Percentiles rank a stretch among this genome's conserved stretches.
These are phyloP conservation scores for Agonum fuliginosum DNA, from an alignment of 2,888 invertebrate species.

Conservation along the genomic window DNA sequence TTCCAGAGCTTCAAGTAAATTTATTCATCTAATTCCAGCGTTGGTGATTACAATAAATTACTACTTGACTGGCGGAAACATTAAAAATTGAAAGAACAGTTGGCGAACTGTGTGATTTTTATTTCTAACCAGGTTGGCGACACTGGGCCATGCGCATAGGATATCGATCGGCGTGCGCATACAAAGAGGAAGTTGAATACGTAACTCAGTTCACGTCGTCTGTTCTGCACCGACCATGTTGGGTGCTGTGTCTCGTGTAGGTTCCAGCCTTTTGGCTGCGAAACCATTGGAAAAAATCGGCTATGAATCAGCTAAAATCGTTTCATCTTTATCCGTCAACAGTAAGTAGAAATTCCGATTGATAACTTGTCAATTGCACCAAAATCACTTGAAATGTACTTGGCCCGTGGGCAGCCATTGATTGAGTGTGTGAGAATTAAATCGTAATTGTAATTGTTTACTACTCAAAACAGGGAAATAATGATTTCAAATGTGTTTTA, in stretches of 20 bases:
- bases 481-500: neutral
- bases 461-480: neutral
- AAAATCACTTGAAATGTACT: slow-evolving; percentile 33
- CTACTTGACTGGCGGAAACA: too few species aligned
- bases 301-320: slow-evolving; percentile 77
- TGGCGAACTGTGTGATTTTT: neutral
- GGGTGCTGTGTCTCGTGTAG: slow-evolving; percentile 78
- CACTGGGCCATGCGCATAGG: slow-evolving; percentile 38
- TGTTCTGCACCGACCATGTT: slow-evolving; percentile 74
- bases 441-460: neutral
- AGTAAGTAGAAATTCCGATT: slow-evolving; percentile 68
- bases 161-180: slow-evolving; percentile 50
- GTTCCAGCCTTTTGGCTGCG: slow-evolving; percentile 78
- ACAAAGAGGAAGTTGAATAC: slow-evolving; percentile 44
- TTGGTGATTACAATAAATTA: too few species aligned
- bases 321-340: slow-evolving; percentile 70
- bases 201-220: slow-evolving; percentile 50
- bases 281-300: slow-evolving; percentile 78
- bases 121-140: neutral
- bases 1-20: too few species aligned
- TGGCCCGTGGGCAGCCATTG: slow-evolving; percentile 46
- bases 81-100: neutral
- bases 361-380: neutral
- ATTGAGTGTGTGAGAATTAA: neutral
- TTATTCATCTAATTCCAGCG: too few species aligned